Base-by-base conservation (phyloP, 2,797 vertebrate genomes). In the Okamejei kenojei region DNA sequence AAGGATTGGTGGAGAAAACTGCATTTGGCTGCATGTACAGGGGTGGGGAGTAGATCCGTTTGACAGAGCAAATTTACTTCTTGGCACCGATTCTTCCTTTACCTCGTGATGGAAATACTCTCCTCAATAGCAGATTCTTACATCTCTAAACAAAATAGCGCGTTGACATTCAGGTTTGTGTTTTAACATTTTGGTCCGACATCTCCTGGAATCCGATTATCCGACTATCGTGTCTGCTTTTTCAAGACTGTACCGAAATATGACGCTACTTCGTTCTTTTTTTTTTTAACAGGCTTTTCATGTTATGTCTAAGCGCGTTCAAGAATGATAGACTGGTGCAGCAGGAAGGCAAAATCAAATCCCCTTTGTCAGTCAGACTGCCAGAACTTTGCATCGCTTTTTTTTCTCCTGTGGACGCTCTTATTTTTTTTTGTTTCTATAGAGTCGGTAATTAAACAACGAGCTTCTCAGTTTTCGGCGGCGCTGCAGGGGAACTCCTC, bases 371-470 rank as follows among this genome's bases (percentile, higher is more conserved):
- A 71, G 26, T 92, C 94, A 95, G 95, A 95, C 94, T 94, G 94
- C 90, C 94, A 93, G 94, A 95, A 95, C 94, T 94, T 94, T 88
- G 94, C 94, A 94, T 94, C 94, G 94, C 94, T 94, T 93, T 94
- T 94, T 95, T 95, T 94, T 95, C 45, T 95, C 94, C 94, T 93
- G 54, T 82, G 93, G 91, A 73, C 68, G 94, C 94, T 94, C 94
- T 94, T 94, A 93, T 71, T 94, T 93, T 93, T 94, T 94, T 95
- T 95, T 95, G 95, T 94, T 95, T 95, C 95, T 96, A 95, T 94
- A 95, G 95, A 96, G 95, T 94, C 93, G 93, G 95, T 97, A 97
- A 97, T 97, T 97, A 97, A 97, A 96, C 95, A 96, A 96, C 95
- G 95, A 95, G 96, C 96, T 95, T 97, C 97, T 97, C 97, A 95